Conservation (phyloP, 2,888 invertebrate species). For the Sminthurinus aureus region DNA sequence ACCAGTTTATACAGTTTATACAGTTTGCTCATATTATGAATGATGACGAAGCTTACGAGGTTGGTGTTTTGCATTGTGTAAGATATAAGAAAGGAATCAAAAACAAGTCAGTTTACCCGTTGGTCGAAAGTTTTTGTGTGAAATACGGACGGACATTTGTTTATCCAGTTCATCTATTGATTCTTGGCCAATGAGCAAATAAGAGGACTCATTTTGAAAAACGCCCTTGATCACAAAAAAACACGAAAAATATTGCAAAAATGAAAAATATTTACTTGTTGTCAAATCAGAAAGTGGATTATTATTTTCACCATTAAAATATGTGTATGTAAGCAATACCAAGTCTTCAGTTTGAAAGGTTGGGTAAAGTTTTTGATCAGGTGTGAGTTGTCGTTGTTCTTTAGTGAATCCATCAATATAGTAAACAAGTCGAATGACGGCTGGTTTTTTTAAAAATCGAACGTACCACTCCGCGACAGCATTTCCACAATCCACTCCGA, state of each 20-base stretch:
- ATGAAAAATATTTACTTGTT: neutral
- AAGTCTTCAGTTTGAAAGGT: conserved; percentile 15
- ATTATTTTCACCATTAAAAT: too few species aligned
- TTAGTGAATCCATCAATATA: conserved; percentile 41
- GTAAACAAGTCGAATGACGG: conserved; percentile 45
- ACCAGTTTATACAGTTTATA: too few species aligned
- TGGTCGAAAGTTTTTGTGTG: conserved; percentile 62
- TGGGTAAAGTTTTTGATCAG: conserved; percentile 16
- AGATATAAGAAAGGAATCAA: too few species aligned
- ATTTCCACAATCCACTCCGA: conserved; percentile 55
- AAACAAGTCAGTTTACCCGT: conserved; percentile 59
- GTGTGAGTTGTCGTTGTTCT: conserved; percentile 19
- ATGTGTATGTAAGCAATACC: neutral
- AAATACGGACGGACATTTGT: conserved; percentile 56
- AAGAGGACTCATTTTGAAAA: conserved; percentile 62
- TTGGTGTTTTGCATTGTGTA: too few species aligned
- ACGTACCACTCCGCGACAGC: conserved; percentile 50
- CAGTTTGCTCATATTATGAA: conserved; percentile 35
- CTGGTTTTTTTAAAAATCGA: conserved; percentile 33
- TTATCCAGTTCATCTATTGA: conserved; percentile 62
- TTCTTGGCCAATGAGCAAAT: conserved; percentile 62
- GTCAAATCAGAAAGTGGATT: neutral
- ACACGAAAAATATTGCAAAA: neutral
- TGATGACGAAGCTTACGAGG: conserved; percentile 58
- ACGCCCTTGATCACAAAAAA: conserved; percentile 44